phyloP scores from a whole-genome alignment of 2,888 invertebrate genomes.

The Thumatha senex region DNA sequence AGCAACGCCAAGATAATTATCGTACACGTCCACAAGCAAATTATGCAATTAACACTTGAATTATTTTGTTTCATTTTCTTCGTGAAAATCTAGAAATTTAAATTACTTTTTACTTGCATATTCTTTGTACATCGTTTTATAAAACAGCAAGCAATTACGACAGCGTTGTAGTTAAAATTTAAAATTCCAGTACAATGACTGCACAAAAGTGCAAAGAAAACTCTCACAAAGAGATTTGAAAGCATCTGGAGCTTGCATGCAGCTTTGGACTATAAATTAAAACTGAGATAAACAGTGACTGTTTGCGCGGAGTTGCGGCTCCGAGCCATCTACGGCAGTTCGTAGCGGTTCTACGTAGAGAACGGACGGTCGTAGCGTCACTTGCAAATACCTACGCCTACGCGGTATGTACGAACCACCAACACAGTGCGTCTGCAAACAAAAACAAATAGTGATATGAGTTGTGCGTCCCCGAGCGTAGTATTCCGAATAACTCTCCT shows the following conservation, averaged over 20 bases:
- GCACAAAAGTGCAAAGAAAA: constrained; percentile 71
- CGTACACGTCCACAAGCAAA: constrained; percentile 59
- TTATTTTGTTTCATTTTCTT: constrained; percentile 47
- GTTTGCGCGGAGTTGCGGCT: constrained; percentile 50
- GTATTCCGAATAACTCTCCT: constrained; percentile 76
- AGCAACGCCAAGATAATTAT: constrained; percentile 66
- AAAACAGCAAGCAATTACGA: constrained; percentile 49
- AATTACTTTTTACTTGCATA: background rate
- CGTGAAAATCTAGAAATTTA: background rate
- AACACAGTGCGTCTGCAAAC: constrained; percentile 64
- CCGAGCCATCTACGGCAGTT: constrained; percentile 63
- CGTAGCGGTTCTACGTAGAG: constrained; percentile 63
- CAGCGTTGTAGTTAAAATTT: constrained; percentile 50
- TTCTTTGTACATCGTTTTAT: constrained; percentile 18
- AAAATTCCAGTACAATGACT: constrained; percentile 67
- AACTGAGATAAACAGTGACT: constrained; percentile 69
- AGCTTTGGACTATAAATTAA: constrained; percentile 76
- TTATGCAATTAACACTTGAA: constrained; percentile 58
- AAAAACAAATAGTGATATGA: constrained; percentile 82
- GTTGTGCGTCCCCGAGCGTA: constrained; percentile 74
- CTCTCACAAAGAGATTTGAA: constrained; percentile 74
- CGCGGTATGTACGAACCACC: constrained; percentile 72
- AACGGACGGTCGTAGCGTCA: constrained; percentile 64
- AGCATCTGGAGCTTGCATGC: constrained; percentile 75
- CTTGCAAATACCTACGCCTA: constrained; percentile 58